phyloP scores from a whole-genome alignment of 2,113 vertebrate genomes.

The Bucco capensis region DNA sequence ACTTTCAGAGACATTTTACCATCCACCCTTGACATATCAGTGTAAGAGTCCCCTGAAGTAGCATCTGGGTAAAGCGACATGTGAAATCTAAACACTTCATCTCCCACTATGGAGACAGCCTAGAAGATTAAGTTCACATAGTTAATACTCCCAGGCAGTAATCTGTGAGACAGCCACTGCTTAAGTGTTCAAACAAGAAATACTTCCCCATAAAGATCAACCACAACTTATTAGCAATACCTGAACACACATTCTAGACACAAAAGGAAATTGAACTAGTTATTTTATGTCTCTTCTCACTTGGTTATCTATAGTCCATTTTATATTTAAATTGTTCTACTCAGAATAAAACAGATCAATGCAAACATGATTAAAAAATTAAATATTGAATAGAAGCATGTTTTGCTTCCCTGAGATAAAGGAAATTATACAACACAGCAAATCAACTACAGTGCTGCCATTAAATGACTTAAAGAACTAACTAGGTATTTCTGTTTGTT shows the following conservation, averaged over 20 bases:
- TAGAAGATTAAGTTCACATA: constrained; percentile 41
- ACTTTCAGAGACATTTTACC: constrained; percentile 86
- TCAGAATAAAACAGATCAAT: background rate
- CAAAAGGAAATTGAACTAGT: background rate
- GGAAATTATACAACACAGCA: background rate
- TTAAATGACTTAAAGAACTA: background rate
- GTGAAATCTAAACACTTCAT: constrained; percentile 92
- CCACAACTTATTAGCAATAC: background rate
- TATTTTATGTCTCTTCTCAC: background rate
- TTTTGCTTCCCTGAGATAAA: background rate
- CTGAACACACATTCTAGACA: background rate
- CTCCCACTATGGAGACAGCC: constrained; percentile 91
- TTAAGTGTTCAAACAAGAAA: background rate
- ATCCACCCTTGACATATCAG: constrained; percentile 85
- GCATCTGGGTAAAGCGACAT: constrained; percentile 87
- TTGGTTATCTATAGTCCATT: background rate
- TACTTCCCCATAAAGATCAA: background rate
- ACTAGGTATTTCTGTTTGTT: background rate
- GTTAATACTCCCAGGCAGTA: background rate
- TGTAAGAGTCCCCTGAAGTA: constrained; percentile 83
- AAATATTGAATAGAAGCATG: background rate
- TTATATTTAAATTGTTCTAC: background rate
- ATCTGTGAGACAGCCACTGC: background rate
- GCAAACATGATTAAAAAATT: background rate
- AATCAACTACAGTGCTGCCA: background rate